Evolutionary conservation across 2,113 vertebrate species (phyloP), one percentile per base, ranked within the genome.

Genomic region (Cyprinodon variegatus): DNA sequence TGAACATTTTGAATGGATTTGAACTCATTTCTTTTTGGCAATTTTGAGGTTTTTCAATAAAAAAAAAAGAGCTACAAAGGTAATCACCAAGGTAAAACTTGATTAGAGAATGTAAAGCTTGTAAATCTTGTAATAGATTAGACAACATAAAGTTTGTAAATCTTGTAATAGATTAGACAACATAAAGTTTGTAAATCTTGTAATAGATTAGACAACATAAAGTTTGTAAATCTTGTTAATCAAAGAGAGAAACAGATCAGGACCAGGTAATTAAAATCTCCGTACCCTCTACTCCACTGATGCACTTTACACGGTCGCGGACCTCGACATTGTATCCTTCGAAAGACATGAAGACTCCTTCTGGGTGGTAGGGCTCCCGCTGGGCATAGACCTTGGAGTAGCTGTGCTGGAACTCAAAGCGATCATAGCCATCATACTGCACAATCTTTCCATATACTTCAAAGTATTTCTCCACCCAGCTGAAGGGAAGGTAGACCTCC

Each of bases 251-350:
- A 29, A 29, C 29, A 29, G 50, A 8, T 57, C 17, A 20, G 50
- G 50, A 57, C 20, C 50, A 57, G 7, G 12, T 36, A 14, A 66
- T 36, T 8, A 46, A 61, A 0, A 53, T 75, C 11, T 12, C 88
- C 95, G 48, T 77, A 99, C 98, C 98, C 95, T 99, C 98, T 39
- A 99, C 93, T 1, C 98, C 98, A 70, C 98, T 99, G 80, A 99
- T 98, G 83, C 98, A 99, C 89, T 99, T 99, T 78, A 99, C 98
- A 61, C 98, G 88, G 90, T 99, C 98, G 0, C 98, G 94, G 38
- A 99, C 96, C 86, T 99, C 98, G 53, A 99, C 98, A 2, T 99
- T 99, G 94, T 99, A 99, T 11, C 97, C 98, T 89, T 99, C 98
- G 15, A 99, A 99, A 17, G 98, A 99, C 98, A 99, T 99, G 91